Evolutionary conservation across 2,113 vertebrate genomes (phyloP), one percentile per base, ranked within the genome.

Genomic region (Polyodon spathula): DNA sequence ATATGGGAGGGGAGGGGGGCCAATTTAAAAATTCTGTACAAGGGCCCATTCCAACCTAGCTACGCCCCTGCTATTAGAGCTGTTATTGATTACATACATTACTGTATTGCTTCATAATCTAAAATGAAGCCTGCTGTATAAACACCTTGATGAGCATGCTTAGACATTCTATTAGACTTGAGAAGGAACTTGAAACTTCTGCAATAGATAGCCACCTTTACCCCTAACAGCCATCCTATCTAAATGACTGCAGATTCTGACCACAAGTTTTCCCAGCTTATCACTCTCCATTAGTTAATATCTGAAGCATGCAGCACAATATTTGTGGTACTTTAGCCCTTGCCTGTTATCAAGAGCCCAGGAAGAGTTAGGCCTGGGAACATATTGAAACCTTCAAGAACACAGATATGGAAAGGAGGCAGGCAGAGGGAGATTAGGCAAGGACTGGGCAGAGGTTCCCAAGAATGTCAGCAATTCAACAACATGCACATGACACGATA

Each of bases 221-320:
- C 53, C 53, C 27, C 27, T 38, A 55, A 27, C 16, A 27, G 9
- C 53, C 50, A 68, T 70, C 53, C 53, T 72, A 75, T 78, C 70
- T 70, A 71, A 63, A 57, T 59, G 64, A 60, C 66, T 58, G 59
- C 44, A 71, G 66, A 74, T 68, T 62, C 61, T 60, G 57, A 38
- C 46, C 64, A 68, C 60, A 52, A 73, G 68, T 73, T 58, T 9
- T 58, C 14, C 56, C 66, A 44, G 68, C 71, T 78, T 83, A 83
- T 81, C 81, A 11, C 53, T 2, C 75, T 68, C 69, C 74, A 76
- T 77, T 60, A 64, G 71, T 69, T 73, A 81, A 83, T 83, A 84
- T 71, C 73, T 72, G 42, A 78, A 68, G 73, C 76, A 27, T 27
- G 27, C 27, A 27, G 27, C 27, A 27, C 27, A 27, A 27, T 27